Base-by-base conservation (phyloP, 2,113 vertebrate species). In the Scophthalmus maximus region DNA sequence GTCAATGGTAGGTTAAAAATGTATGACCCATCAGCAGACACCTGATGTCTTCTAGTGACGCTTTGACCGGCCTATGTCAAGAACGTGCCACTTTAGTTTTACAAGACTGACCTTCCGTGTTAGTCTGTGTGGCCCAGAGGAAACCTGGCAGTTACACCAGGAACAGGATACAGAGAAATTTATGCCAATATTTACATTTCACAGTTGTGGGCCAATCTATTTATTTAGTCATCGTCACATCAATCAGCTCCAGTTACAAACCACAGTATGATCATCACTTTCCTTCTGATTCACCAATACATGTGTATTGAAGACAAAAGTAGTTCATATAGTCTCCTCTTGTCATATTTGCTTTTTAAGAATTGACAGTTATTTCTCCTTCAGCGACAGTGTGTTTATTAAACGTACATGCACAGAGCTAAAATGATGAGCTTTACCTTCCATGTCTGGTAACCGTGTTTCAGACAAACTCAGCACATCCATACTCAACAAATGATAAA, bases 181-280 rank as follows among this genome's bases (percentile, higher is more conserved):
- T 1, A 40, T 17, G 29, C 18, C 10, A 56, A 56, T 56, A 32
- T 56, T 34, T 34, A 56, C 29, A 32, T 32, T 56, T 30, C 4
- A 9, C 23, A 22, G 44, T 46, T 3, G n/a, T 7, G 9, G 18
- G 1, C 6, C 49, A 52, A 7, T 8, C 27, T 52, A 53, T 10
- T 56, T 32, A 15, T 12, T 56, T 32, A 25, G n/a, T 12, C 4
- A 2, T 11, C 1, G 47, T 10, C 42, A 44, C 8, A 8, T 55
- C 52, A 22, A 51, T 51, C 30, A 36, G 30, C 55, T 23, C 55
- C 30, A 38, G 14, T 18, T n/a, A 59, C 17, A 58, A 32, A 58
- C n/a, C 6, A 58, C 10, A 32, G 52, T 47, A n/a, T n/a, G n/a
- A n/a, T n/a, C n/a, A n/a, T n/a, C n/a, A n/a, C n/a, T 23, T 69